These are phyloP conservation scores for Digitonthophagus gazella DNA, from an alignment of 2,888 invertebrate species.

Conservation along the genomic window DNA sequence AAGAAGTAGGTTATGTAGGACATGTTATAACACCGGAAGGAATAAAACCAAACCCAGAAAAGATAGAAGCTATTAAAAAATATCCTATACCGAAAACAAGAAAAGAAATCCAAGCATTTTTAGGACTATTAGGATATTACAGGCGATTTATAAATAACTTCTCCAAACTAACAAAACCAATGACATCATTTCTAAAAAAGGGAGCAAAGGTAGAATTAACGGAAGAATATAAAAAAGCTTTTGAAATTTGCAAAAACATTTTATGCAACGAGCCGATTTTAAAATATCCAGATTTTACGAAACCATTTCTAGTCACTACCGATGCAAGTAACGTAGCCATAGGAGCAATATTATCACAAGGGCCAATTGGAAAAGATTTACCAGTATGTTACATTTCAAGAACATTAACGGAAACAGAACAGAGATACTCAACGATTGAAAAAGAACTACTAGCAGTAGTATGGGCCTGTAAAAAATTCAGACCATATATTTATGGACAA, in stretches of 20 bases:
- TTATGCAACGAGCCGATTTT: constrained; percentile 12
- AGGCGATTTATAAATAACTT: too few species aligned
- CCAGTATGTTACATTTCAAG: constrained; percentile 23
- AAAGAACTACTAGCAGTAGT: not conserved
- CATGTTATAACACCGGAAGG: too few species aligned
- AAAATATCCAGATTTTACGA: constrained; percentile 28
- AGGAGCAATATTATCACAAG: constrained; percentile 34
- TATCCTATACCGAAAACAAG: too few species aligned
- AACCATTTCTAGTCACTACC: constrained; percentile 34
- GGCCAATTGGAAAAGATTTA: constrained; percentile 28
- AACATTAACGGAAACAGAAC: constrained; percentile 14
- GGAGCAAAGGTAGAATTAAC: constrained; percentile 24
- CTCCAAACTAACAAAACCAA: constrained; percentile 10
- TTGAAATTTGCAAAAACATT: constrained; percentile 13
- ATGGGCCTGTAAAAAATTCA: not conserved
- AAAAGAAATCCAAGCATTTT: too few species aligned
- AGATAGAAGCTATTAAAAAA: too few species aligned
- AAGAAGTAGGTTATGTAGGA: too few species aligned
- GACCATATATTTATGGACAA: not conserved
- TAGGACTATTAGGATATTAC: too few species aligned
- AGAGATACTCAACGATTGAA: constrained; percentile 5
- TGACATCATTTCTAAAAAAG: constrained; percentile 32
- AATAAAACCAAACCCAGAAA: too few species aligned
- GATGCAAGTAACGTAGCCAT: constrained; percentile 33
- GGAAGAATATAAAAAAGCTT: constrained; percentile 17